These are phyloP conservation scores for Urophycis tenuis DNA, from an alignment of 2,797 vertebrate species.

Conservation along the genomic window DNA sequence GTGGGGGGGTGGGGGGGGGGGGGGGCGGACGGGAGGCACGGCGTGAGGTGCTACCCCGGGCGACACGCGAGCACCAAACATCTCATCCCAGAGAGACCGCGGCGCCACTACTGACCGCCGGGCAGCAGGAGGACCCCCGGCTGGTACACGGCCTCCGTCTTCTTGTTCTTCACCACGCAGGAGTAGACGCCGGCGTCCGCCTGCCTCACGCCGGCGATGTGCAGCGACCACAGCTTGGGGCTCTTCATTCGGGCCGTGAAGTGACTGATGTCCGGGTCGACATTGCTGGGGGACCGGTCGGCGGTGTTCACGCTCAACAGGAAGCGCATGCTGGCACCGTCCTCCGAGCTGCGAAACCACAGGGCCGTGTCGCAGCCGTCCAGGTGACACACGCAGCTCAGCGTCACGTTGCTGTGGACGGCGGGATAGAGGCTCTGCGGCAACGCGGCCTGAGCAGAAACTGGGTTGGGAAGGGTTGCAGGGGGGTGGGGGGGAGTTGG, in stretches of 20 bases:
- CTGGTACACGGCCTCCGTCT: background rate
- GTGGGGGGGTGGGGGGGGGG: no score
- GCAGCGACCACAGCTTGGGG: conserved; percentile 34
- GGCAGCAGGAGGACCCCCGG: conserved; percentile 52
- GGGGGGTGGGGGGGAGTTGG: background rate
- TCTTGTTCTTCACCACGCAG: conserved; percentile 43
- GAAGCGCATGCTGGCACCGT: conserved; percentile 24
- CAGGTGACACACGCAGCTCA: conserved; percentile 46
- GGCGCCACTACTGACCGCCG: conserved; percentile 51
- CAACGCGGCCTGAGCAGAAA: conserved; percentile 11
- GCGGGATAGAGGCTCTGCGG: conserved; percentile 33
- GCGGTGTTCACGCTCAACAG: conserved; percentile 42
- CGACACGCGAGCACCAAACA: no score
- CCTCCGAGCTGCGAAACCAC: conserved; percentile 55
- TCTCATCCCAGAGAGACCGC: background rate
- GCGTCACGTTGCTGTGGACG: conserved; percentile 3
- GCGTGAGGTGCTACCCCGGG: no score
- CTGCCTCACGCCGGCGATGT: conserved; percentile 35
- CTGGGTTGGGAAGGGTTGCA: conserved; percentile 30
- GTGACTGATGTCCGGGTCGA: fast-evolving
- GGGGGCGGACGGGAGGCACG: no score
- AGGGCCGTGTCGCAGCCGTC: conserved; percentile 32
- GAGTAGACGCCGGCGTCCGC: conserved; percentile 65
- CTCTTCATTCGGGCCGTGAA: conserved; percentile 27
- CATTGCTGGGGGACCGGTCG: fast-evolving